Evolutionary conservation across 92 coral and sea anemone genomes (phyloP).

Genomic region (Phenganax subtilis): DNA sequence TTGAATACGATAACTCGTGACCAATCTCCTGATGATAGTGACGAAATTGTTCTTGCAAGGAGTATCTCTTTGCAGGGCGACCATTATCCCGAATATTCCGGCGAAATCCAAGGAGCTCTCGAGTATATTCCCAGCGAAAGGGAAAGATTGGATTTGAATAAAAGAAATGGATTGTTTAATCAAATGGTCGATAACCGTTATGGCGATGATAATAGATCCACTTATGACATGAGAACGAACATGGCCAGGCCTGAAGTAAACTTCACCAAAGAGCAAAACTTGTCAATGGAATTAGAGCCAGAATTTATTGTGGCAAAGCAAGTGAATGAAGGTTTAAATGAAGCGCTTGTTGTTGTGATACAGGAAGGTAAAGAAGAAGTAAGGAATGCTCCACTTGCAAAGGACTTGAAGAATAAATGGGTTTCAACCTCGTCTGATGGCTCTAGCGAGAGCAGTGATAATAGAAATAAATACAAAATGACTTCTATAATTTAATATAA

Average conservation of each 20-base stretch:
- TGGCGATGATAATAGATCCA: background rate
- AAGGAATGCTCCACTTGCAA: background rate
- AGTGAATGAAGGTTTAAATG: background rate
- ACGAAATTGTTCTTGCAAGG: conserved; percentile 5
- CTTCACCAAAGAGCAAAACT: background rate
- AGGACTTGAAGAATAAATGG: conserved; percentile 27
- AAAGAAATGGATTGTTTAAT: background rate
- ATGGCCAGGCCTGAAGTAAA: background rate
- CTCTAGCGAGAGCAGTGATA: background rate
- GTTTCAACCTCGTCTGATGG: conserved; percentile 19
- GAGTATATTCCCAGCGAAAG: background rate
- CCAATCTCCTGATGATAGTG: background rate
- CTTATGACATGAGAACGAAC: background rate
- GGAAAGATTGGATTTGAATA: background rate
- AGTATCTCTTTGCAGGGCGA: conserved; percentile 7
- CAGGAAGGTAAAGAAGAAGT: conserved; percentile 1
- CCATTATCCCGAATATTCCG: background rate
- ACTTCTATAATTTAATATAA: conserved; percentile 23
- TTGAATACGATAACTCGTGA: conserved; percentile 4
- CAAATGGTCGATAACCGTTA: background rate
- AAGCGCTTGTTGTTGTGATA: background rate
- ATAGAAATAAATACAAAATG: conserved; percentile 15
- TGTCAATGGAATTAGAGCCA: background rate
- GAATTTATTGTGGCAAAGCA: conserved; percentile 34
- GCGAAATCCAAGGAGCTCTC: background rate